Percentiles rank a stretch among this genome's conserved stretches.
Evolutionary conservation across 1,140 invertebrate species (phyloP).

Genomic region (Pantala flavescens): DNA sequence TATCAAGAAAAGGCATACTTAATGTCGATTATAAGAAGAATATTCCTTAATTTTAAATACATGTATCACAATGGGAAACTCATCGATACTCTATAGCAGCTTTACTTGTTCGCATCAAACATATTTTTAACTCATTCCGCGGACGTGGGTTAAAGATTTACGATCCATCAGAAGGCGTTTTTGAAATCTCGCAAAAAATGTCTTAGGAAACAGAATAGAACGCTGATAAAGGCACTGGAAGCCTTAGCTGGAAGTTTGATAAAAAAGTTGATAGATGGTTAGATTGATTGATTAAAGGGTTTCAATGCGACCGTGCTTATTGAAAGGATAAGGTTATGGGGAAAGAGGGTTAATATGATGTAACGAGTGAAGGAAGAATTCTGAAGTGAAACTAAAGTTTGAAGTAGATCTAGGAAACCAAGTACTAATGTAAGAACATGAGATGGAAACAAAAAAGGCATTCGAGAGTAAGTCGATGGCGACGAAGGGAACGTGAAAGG

Average conservation of each 20-base stretch:
- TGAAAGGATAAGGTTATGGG: neutral
- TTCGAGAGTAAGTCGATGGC: no score
- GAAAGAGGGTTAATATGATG: neutral
- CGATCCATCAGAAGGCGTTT: neutral
- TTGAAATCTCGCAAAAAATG: neutral
- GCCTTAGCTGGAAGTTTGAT: neutral
- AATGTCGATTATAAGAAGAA: no score
- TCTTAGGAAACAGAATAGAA: neutral
- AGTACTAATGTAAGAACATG: no score
- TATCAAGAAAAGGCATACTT: no score
- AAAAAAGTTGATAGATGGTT: slow-evolving; percentile 9
- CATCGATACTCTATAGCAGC: no score
- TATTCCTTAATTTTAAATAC: no score
- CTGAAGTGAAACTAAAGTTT: neutral
- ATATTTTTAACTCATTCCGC: neutral
- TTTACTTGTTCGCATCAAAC: no score
- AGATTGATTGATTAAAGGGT: slow-evolving; percentile 4
- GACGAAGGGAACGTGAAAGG: no score
- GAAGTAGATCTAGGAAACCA: neutral
- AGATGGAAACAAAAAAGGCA: no score
- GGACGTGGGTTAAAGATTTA: neutral
- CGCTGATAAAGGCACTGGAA: neutral
- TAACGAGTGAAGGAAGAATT: neutral
- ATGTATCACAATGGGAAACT: no score
- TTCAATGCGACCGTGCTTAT: neutral